A percentile compares a stretch with the other conserved stretches of the same genome.
Conservation (phyloP, 2,888 invertebrate species). For the Acanthosepion esculentum region DNA sequence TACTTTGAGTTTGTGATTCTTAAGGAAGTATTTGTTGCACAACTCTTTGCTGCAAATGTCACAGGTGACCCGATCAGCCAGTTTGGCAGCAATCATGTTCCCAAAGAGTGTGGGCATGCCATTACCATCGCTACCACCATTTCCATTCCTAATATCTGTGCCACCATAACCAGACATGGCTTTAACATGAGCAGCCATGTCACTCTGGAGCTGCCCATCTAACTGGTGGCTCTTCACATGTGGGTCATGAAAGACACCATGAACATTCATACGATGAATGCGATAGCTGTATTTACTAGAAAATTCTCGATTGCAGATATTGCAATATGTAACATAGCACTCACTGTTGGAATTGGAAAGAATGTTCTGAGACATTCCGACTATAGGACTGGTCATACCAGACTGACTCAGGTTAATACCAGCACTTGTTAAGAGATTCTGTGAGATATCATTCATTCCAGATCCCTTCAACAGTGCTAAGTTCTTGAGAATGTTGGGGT, state of each 20-base stretch:
- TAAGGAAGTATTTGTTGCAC: constrained; percentile 99
- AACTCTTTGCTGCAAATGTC: constrained; percentile 98
- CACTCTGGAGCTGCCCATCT: constrained; percentile 36
- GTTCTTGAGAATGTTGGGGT: constrained; percentile 43
- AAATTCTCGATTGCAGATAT: constrained; percentile 83
- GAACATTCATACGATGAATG: constrained; percentile 70
- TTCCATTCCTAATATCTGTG: constrained; percentile 45
- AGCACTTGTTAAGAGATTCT: constrained; percentile 46
- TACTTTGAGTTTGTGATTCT: constrained; percentile 99
- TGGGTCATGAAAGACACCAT: constrained; percentile 66
- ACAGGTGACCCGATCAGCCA: constrained; percentile 78
- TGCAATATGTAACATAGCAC: constrained; percentile 64
- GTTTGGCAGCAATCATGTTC: constrained; percentile 74
- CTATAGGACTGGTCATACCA: constrained; percentile 39
- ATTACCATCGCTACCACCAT: constrained; percentile 8
- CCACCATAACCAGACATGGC: constrained; percentile 51
- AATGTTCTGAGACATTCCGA: constrained; percentile 44
- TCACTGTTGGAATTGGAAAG: constrained; percentile 49
- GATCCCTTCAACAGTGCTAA: constrained; percentile 45
- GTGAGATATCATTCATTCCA: constrained; percentile 44
- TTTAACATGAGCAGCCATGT: constrained; percentile 52
- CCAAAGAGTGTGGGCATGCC: constrained; percentile 69
- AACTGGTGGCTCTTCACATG: constrained; percentile 49
- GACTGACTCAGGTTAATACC: constrained; percentile 35
- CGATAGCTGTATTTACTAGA: constrained; percentile 86